Conservation (phyloP, 2,113 vertebrate genomes). For the Bos taurus region ARS-UCD2.0 NC_037328.1:9714001-9714500, state of each 20-base stretch:
- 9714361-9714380: not conserved
- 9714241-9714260: slow-evolving; percentile 21
- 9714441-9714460: not conserved
- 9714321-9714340: not conserved
- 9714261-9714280: not conserved
- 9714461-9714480: not conserved
- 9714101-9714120: slow-evolving; percentile 45
- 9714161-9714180: not conserved
- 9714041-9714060: slow-evolving; percentile 49
- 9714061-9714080: slow-evolving; percentile 36
- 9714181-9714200: not conserved
- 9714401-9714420: not conserved
- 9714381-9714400: not conserved
- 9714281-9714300: not conserved
- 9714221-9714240: slow-evolving; percentile 1
- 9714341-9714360: not conserved
- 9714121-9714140: not conserved
- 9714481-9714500: not conserved
- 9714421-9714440: not conserved
- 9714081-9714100: not conserved
- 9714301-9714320: not conserved
- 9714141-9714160: slow-evolving; percentile 5
- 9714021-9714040: slow-evolving; percentile 53
- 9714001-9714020: not conserved
- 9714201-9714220: not conserved